A percentile compares a stretch with the other conserved stretches of the same genome.
Conservation (phyloP, 2,113 vertebrate genomes). For the Theristicus caerulescens region DNA sequence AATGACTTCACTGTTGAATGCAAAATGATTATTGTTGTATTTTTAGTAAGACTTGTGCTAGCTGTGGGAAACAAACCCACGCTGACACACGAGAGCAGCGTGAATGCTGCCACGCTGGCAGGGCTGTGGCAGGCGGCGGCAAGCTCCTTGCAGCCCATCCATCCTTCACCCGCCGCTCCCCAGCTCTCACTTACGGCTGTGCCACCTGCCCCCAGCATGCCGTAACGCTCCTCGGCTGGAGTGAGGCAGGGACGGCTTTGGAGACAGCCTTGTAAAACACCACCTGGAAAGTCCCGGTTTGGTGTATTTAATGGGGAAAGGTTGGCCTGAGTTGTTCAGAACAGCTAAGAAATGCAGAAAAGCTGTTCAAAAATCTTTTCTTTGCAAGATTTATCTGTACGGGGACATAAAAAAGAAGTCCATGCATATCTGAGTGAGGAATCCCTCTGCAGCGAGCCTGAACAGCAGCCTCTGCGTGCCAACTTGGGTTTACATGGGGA, state of each 20-base stretch:
- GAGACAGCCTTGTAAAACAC: accelerated
- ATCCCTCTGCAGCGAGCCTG: not conserved
- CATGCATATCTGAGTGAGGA: accelerated
- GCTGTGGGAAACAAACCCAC: not conserved
- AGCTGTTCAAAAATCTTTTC: not conserved
- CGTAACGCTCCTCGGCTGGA: accelerated
- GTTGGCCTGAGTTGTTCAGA: not conserved
- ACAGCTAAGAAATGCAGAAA: not conserved
- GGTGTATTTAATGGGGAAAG: not conserved
- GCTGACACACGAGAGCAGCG: not conserved
- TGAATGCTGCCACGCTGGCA: not conserved
- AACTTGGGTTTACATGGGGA: accelerated
- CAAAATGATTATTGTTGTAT: not conserved
- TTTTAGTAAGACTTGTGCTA: not conserved
- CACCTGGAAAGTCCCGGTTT: accelerated
- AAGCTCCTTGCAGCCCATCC: accelerated
- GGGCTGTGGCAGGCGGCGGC: accelerated
- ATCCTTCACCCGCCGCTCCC: accelerated
- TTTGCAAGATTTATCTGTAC: not conserved
- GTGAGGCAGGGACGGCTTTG: accelerated
- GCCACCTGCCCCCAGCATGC: accelerated
- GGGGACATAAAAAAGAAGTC: accelerated
- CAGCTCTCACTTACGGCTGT: accelerated
- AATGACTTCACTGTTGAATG: not conserved
- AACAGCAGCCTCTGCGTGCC: accelerated